Evolutionary conservation across 2,113 vertebrate species (phyloP).

Genomic region (Calonectris borealis): DNA sequence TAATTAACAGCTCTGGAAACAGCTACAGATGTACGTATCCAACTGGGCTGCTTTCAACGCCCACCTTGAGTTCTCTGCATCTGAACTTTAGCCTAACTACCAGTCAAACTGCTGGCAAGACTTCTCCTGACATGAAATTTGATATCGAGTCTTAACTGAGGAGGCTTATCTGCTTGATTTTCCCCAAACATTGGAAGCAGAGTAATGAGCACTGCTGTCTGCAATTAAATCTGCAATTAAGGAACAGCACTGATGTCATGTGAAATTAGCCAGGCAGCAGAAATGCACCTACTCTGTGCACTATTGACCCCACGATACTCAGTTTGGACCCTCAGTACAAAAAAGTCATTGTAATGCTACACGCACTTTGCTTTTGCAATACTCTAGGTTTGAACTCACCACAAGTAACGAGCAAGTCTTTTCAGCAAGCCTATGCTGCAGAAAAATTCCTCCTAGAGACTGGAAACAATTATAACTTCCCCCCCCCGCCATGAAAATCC

Average conservation of each 20-base stretch:
- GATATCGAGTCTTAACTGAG: not conserved
- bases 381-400: not conserved
- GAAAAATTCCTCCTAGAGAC: not conserved
- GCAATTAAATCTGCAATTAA: not conserved
- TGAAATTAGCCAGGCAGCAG: not conserved
- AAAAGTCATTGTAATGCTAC: not conserved
- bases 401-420: not conserved
- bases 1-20: not conserved
- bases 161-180: not conserved
- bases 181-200: not conserved
- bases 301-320: not conserved
- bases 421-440: not conserved
- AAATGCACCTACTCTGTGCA: not conserved
- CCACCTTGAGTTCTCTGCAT: not conserved
- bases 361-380: not conserved
- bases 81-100: not conserved
- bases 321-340: not conserved
- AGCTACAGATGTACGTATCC: not conserved
- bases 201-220: not conserved
- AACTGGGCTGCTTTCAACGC: not conserved
- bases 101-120: not conserved
- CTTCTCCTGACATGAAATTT: not conserved
- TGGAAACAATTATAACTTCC: conserved; percentile 2
- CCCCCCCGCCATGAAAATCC: not conserved
- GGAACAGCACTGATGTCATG: not conserved